Evolutionary conservation across 2,113 vertebrate genomes (phyloP), one percentile per base, ranked within the genome.

Genomic region (Hymenochirus boettgeri): DNA sequence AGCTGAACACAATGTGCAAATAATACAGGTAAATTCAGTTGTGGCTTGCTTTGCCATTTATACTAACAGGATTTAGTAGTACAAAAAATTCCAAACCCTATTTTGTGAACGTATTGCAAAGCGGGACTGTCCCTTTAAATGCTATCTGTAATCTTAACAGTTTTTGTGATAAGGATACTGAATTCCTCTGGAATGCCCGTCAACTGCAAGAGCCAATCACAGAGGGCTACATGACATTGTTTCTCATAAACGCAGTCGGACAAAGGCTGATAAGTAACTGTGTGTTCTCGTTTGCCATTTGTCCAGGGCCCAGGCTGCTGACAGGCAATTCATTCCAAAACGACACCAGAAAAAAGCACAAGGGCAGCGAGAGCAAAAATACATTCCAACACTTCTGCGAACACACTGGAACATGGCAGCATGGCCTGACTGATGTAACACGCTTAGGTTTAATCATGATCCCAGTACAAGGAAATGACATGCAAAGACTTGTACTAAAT

Each of bases 161-260:
- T 75, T 62, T 71, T 73, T 71, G 10, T 69, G 79, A 83, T 80
- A 80, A 81, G 76, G 51, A 53, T 57, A 11, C 71, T 48, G 9
- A 57, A 69, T 73, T 79, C 59, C 71, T 58, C 62, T 51, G 62
- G 53, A 73, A 74, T 76, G 70, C 77, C 78, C 80, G 79, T 79
- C 61, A 70, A 71, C 75, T 71, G 17, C 21, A 62, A 61, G 65
- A 56, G 58, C 76, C 77, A 82, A 72, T 73, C 67, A 42, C 69
- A 67, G 71, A 73, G 79, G 74, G 55, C 77, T 84, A 80, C 75
- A 76, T 76, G 79, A 76, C 79, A 81, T 80, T 80, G 79, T 73
- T 81, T 76, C 73, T 77, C 70, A 70, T 73, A 70, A 75, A 78
- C 65, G 57, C 1, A 1, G 69, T 19, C 55, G 5, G 71, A 62